A percentile compares a stretch with the other conserved stretches of the same genome.
These are phyloP conservation scores for Dromiciops gliroides DNA, from an alignment of 2,113 vertebrate genomes.

Conservation along the genomic window DNA sequence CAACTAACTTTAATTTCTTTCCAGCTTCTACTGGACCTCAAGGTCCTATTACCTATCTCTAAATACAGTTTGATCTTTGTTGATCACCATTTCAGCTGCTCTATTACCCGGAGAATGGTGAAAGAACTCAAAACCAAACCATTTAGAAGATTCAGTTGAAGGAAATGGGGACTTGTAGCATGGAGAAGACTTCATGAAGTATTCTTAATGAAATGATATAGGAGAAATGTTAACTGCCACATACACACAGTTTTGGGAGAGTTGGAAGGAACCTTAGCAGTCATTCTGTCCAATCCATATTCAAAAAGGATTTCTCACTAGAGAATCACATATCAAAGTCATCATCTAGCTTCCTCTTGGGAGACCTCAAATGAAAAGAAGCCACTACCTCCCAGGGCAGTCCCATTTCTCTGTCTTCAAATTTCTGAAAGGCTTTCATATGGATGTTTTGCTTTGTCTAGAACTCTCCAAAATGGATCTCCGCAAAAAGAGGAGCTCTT, in stretches of 20 bases:
- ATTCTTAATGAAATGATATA: background rate
- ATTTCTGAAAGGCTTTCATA: background rate
- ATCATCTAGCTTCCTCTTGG: background rate
- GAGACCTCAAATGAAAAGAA: background rate
- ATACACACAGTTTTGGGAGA: background rate
- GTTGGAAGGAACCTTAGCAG: background rate
- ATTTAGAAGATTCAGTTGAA: background rate
- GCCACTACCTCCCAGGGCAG: background rate
- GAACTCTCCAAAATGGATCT: background rate
- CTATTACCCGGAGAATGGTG: background rate
- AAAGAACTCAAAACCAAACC: background rate
- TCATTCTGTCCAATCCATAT: background rate
- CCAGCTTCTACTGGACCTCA: constrained; percentile 4
- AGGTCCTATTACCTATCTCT: background rate
- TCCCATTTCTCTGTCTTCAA: background rate
- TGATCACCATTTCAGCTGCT: background rate
- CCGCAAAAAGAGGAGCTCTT: background rate
- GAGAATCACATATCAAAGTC: background rate
- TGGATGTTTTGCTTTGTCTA: background rate
- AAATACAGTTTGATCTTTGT: background rate
- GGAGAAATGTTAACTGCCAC: background rate
- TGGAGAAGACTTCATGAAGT: background rate
- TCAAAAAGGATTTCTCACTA: background rate
- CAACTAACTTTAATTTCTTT: constrained; percentile 37
- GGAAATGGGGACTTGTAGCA: background rate